Evolutionary conservation across 92 coral and sea anemone genomes (phyloP), one percentile per base, ranked within the genome.

Genomic region (Porites rus): DNA sequence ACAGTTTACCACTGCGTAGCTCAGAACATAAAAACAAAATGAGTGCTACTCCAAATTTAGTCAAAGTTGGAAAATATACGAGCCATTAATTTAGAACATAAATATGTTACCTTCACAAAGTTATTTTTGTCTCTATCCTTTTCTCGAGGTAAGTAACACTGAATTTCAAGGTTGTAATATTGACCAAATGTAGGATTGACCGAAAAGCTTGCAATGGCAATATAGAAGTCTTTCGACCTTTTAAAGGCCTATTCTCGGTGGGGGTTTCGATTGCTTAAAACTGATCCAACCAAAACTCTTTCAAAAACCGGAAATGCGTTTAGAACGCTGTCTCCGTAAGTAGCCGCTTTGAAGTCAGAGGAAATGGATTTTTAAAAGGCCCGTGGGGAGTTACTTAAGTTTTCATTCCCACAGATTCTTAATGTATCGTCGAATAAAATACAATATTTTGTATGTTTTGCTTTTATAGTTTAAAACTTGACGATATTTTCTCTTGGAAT

Each of bases 231-330:
- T 19, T 14, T 56, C 58, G 38, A 70, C 69, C 75, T 79, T 81
- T 54, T 25, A 69, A 54, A 81, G 52, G 65, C 59, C 69, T 13
- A 17, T 28, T 22, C 85, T 52, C 51, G 31, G 54, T 21, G 31
- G 60, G 83, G 83, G 83, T 78, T 60, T 64, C 83, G 13, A 78
- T 78, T 78, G 83, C 50, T 78, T n/a, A 63, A 78, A 69, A 80
- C 54, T 51, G 54, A 68, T 69, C 51, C 65, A 46, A 21, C 46
- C 58, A 38, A 64, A 66, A 43, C 84, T 51, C 74, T 66, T 69
- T 80, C 51, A 68, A 81, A 70, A 53, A n/a, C 86, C 86, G 86
- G 86, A 81, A 81, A 81, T 70, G 43, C 60, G 38, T 56, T 58
- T 81, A 70, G 43, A 71, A 69, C 13, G 76, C 69, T 61, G 77